Conservation (phyloP, 2,797 vertebrate genomes). For the Parauchenoglanis ngamensis region DNA sequence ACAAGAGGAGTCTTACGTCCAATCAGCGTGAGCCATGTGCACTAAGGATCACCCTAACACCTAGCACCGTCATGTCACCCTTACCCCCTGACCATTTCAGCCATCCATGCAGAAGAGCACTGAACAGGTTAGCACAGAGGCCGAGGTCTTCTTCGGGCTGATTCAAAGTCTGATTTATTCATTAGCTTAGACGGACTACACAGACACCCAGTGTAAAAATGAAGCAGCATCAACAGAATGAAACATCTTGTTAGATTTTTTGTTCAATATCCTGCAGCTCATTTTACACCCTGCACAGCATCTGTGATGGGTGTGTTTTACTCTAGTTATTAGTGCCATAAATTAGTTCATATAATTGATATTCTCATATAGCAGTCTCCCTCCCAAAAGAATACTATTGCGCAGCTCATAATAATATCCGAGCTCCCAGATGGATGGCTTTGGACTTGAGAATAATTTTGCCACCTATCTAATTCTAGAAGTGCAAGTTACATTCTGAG, state of each 20-base stretch:
- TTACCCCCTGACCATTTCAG: conserved; percentile 56
- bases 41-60: conserved; percentile 64
- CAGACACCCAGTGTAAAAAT: conserved; percentile 20
- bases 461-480: conserved; percentile 57
- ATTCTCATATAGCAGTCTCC: conserved; percentile 55
- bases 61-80: conserved; percentile 32
- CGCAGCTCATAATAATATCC: conserved; percentile 55
- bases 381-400: conserved; percentile 49
- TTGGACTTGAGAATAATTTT: conserved; percentile 56
- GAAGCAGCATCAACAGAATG: not conserved
- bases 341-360: conserved; percentile 59
- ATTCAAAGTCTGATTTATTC: conserved; percentile 74
- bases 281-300: conserved; percentile 31
- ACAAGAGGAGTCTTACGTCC: conserved; percentile 56
- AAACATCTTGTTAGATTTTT: not conserved
- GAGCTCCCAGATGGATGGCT: conserved; percentile 53
- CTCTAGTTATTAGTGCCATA: conserved; percentile 56
- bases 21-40: conserved; percentile 67
- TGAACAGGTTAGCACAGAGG: conserved; percentile 68
- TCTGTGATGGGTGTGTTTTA: conserved; percentile 53
- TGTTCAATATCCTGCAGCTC: not conserved
- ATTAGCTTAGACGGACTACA: conserved; percentile 70
- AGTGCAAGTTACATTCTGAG: conserved; percentile 41
- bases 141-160: conserved; percentile 63
- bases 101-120: conserved; percentile 63